Evolutionary conservation across 2,797 vertebrate genomes (phyloP).

Genomic region (Rhabdomys pumilio): DNA sequence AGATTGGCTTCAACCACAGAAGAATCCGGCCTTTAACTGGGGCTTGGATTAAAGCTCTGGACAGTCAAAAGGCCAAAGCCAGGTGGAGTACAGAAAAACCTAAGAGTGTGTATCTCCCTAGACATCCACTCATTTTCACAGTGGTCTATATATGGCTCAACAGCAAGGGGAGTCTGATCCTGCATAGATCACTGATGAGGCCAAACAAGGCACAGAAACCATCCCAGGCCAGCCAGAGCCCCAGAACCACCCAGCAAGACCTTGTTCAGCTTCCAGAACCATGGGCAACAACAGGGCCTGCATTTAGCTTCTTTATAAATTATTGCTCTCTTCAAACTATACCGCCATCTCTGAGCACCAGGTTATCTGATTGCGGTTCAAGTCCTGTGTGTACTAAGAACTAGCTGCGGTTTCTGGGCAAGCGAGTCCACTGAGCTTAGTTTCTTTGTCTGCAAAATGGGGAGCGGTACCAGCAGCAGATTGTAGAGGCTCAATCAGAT

Average conservation of each 20-base stretch:
- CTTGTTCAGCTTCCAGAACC: neutral
- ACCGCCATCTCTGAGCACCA: neutral
- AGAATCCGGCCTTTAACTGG: neutral
- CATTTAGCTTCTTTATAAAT: neutral
- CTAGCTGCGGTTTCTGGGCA: neutral
- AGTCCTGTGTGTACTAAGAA: neutral
- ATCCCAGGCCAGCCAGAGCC: neutral
- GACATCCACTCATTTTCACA: neutral
- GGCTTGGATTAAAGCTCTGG: neutral
- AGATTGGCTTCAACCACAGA: neutral
- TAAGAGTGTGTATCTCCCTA: neutral
- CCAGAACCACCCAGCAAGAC: neutral
- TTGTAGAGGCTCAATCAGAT: neutral
- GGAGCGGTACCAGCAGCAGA: neutral
- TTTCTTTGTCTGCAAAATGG: slow-evolving; percentile 35
- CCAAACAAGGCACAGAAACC: neutral
- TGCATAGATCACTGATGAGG: neutral
- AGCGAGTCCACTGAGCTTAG: neutral
- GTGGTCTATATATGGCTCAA: neutral
- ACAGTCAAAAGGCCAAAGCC: neutral
- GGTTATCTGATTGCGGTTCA: neutral
- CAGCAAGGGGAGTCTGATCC: neutral
- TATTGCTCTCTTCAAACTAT: neutral
- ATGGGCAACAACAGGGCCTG: rapidly evolving
- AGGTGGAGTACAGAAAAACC: neutral